A percentile compares a stretch with the other conserved stretches of the same genome.
Conservation (phyloP, 2,888 invertebrate species). For the Malthinus flaveolus region DNA sequence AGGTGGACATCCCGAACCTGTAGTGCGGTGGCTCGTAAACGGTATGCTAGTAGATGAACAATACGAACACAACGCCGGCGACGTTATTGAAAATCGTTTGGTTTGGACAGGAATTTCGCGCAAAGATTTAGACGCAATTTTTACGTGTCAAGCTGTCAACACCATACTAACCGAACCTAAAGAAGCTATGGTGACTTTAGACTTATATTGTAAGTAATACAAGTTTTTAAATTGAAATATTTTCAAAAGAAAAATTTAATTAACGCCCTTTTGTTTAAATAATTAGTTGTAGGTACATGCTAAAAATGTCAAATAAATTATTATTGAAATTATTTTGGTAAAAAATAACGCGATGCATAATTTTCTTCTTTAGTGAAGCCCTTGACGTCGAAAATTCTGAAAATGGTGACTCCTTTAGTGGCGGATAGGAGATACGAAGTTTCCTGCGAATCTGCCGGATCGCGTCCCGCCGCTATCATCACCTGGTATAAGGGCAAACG, state of each 20-base stretch:
- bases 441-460: slow-evolving; percentile 82
- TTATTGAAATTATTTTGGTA: too few relatives aligned
- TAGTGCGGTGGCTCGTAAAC: slow-evolving; percentile 82
- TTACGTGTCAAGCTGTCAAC: slow-evolving; percentile 87
- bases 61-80: slow-evolving; percentile 81
- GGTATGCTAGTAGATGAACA: slow-evolving; percentile 79
- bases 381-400: slow-evolving; percentile 76
- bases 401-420: slow-evolving; percentile 70
- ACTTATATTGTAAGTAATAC: slow-evolving; percentile 75
- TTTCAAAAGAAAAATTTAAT: too few relatives aligned
- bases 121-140: slow-evolving; percentile 81
- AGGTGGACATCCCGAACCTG: slow-evolving; percentile 83
- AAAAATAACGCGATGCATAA: too few relatives aligned
- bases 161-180: slow-evolving; percentile 80
- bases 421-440: slow-evolving; percentile 84
- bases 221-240: neutral
- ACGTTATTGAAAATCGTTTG: slow-evolving; percentile 83
- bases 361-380: slow-evolving; percentile 74
- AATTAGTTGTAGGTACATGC: too few relatives aligned
- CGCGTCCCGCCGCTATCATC: slow-evolving; percentile 82
- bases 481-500: slow-evolving; percentile 90
- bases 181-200: slow-evolving; percentile 74
- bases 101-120: slow-evolving; percentile 75
- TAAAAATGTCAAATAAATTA: too few relatives aligned
- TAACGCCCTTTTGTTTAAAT: too few relatives aligned